A percentile compares a stretch with the other conserved stretches of the same genome.
Evolutionary conservation across 1,140 invertebrate genomes (phyloP).

Genomic region (Drosophila murphyi): DNA sequence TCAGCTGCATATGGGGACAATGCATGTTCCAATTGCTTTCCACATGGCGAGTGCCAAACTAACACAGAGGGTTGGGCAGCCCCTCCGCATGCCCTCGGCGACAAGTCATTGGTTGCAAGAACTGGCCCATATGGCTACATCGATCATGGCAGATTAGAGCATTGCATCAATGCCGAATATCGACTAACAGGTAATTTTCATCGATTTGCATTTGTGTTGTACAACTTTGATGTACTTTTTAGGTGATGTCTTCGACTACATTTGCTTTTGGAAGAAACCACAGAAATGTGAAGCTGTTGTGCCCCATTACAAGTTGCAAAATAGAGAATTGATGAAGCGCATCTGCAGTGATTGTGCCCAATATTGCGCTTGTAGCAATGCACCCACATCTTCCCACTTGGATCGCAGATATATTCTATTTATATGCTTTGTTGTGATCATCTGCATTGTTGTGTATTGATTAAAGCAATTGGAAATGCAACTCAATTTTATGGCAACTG

Average conservation of each 20-base stretch:
- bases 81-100: not conserved
- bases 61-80: not conserved
- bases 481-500: not conserved
- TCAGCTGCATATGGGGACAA: not conserved
- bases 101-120: not conserved
- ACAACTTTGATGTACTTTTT: not conserved
- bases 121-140: not conserved
- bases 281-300: not conserved
- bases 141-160: not conserved
- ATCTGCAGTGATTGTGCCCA: not conserved
- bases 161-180: not conserved
- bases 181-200: not conserved
- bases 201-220: too few relatives aligned
- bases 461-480: not conserved
- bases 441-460: not conserved
- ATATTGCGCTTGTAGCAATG: not conserved
- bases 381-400: not conserved
- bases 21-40: not conserved
- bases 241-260: not conserved
- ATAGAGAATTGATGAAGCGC: not conserved
- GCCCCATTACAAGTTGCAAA: not conserved
- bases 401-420: not conserved
- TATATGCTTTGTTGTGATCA: not conserved
- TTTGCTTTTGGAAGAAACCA: not conserved
- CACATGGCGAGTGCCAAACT: not conserved